phyloP scores from a whole-genome alignment of 2,113 vertebrate species.

The Urocolius indicus region DNA sequence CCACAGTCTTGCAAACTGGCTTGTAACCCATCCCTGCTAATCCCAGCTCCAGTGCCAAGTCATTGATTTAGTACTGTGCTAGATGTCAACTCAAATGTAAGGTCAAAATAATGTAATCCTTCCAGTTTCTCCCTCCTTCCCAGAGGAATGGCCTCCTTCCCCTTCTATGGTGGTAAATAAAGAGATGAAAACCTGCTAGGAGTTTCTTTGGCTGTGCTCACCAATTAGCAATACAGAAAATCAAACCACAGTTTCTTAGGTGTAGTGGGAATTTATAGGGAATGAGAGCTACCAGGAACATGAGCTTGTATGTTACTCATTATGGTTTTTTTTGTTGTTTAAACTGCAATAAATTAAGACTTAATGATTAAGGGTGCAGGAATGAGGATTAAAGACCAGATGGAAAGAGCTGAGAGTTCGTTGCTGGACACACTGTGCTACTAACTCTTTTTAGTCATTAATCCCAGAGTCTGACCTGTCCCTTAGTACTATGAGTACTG shows the following conservation, averaged over 20 bases:
- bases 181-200: constrained; percentile 53
- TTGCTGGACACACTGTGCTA: constrained; percentile 9
- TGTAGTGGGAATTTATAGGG: constrained; percentile 48
- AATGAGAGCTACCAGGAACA: constrained; percentile 30
- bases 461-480: background rate
- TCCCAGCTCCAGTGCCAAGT: constrained; percentile 27
- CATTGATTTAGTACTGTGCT: constrained; percentile 63
- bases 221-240: constrained; percentile 56
- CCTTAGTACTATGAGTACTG: background rate
- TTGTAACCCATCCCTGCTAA: constrained; percentile 47
- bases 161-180: constrained; percentile 60
- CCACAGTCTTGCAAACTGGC: background rate
- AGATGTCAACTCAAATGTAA: constrained; percentile 60
- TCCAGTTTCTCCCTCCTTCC: constrained; percentile 38
- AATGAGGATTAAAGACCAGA: constrained; percentile 47
- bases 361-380: constrained; percentile 26
- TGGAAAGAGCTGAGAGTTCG: constrained; percentile 10
- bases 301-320: constrained; percentile 42
- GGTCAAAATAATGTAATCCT: constrained; percentile 64
- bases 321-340: background rate
- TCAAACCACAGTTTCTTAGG: constrained; percentile 57
- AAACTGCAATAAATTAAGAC: constrained; percentile 56
- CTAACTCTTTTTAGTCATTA: background rate
- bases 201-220: constrained; percentile 29
- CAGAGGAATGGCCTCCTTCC: constrained; percentile 8